Percentiles rank a stretch among this genome's conserved stretches.
Conservation (phyloP, 2,888 invertebrate species). For the Drosophila dives region DNA sequence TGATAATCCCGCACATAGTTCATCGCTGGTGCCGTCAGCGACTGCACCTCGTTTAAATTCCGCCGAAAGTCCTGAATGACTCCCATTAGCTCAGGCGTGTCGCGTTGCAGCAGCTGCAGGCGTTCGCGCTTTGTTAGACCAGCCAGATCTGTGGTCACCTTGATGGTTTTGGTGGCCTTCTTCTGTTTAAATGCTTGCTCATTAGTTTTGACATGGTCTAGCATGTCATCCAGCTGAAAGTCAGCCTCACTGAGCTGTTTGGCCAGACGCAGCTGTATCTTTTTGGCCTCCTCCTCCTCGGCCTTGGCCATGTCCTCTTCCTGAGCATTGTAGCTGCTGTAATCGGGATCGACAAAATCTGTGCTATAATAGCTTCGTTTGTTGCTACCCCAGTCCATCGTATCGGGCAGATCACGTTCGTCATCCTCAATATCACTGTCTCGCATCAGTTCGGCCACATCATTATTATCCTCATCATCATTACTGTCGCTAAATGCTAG, state of each 20-base stretch:
- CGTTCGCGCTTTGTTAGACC: slow-evolving; percentile 91
- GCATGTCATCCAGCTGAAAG: slow-evolving; percentile 84
- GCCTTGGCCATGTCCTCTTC: slow-evolving; percentile 91
- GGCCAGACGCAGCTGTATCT: slow-evolving; percentile 91
- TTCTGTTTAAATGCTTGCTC: not conserved
- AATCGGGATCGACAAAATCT: slow-evolving; percentile 95
- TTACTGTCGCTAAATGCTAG: slow-evolving; percentile 86
- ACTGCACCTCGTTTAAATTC: slow-evolving; percentile 88
- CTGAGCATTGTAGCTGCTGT: slow-evolving; percentile 84
- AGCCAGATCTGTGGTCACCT: slow-evolving; percentile 91
- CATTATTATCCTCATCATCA: slow-evolving; percentile 85
- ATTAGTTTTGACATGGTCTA: not conserved
- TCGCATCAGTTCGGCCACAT: slow-evolving; percentile 84
- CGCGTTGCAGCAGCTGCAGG: slow-evolving; percentile 90
- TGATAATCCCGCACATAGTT: slow-evolving; percentile 87
- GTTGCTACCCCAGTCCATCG: slow-evolving; percentile 95
- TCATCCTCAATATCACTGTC: slow-evolving; percentile 91
- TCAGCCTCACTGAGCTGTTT: slow-evolving; percentile 92
- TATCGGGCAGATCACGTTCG: slow-evolving; percentile 90
- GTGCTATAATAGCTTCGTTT: slow-evolving; percentile 92
- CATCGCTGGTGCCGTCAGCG: slow-evolving; percentile 89
- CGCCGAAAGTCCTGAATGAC: slow-evolving; percentile 92
- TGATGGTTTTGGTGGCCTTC: slow-evolving; percentile 42
- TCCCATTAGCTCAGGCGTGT: slow-evolving; percentile 94
- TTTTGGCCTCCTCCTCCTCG: slow-evolving; percentile 93